phyloP scores from a whole-genome alignment of 2,797 vertebrate species.

The Clarias platycephalus region DNA sequence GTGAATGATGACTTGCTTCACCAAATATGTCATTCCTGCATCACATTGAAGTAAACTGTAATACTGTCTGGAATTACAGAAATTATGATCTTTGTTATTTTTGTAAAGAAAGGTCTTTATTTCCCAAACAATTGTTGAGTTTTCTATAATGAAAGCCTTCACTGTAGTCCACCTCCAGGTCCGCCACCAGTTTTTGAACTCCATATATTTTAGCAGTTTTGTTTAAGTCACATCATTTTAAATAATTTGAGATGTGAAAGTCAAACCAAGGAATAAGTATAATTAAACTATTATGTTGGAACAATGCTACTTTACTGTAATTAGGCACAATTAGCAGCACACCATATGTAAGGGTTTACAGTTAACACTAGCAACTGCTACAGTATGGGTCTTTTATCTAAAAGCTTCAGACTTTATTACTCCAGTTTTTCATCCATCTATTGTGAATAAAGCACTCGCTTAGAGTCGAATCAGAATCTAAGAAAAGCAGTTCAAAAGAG shows the following conservation, averaged over 20 bases:
- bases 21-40: conserved; percentile 1
- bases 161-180: background rate
- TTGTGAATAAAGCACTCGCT: background rate
- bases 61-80: background rate
- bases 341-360: background rate
- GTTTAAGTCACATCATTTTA: background rate
- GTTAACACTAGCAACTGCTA: too few species aligned
- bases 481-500: background rate
- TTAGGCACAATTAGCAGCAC: background rate
- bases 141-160: conserved; percentile 26
- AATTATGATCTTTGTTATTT: background rate
- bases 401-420: background rate
- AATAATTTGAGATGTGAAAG: background rate
- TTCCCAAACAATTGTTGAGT: background rate
- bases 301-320: background rate
- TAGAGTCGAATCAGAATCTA: background rate
- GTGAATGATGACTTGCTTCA: background rate
- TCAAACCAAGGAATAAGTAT: background rate
- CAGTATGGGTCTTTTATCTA: background rate
- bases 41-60: background rate
- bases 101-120: conserved; percentile 13
- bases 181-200: background rate
- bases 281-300: background rate
- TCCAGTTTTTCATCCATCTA: background rate
- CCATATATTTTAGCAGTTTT: background rate